phyloP scores from a whole-genome alignment of 64 coral and sea anemone species.

The Catalaphyllia jardinei region DNA sequence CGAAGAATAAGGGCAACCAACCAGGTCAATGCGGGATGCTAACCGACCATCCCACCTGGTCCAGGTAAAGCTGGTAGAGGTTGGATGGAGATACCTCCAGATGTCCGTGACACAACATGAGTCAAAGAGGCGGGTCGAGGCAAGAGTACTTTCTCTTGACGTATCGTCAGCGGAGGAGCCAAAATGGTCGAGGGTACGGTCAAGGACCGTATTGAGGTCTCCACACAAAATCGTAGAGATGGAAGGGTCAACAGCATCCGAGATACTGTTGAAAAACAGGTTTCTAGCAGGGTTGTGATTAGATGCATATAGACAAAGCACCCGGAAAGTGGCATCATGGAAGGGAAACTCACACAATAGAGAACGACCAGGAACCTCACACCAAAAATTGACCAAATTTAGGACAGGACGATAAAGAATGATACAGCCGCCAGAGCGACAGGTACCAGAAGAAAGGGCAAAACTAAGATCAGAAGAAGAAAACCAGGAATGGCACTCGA shows the following conservation, averaged over 20 bases:
- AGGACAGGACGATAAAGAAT: not conserved
- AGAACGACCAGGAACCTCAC: not conserved
- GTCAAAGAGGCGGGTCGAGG: not conserved
- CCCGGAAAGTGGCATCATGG: not conserved
- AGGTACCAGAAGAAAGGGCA: conserved; percentile 14
- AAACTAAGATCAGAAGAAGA: not conserved
- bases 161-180: not conserved
- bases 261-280: not conserved
- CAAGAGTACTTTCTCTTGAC: not conserved
- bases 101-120: not conserved
- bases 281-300: not conserved
- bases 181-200: not conserved
- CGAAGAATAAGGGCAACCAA: not conserved
- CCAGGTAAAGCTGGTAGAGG: not conserved
- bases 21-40: not conserved
- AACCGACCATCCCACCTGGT: not conserved
- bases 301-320: conserved; percentile 2
- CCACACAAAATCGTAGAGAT: not conserved
- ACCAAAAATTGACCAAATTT: not conserved
- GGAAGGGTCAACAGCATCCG: not conserved
- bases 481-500: not conserved
- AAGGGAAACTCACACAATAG: not conserved
- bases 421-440: conserved; percentile 19
- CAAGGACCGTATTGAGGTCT: not conserved
- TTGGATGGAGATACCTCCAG: not conserved